These are phyloP conservation scores for Biston stratarius DNA, from an alignment of 2,888 invertebrate genomes.

Conservation along the genomic window DNA sequence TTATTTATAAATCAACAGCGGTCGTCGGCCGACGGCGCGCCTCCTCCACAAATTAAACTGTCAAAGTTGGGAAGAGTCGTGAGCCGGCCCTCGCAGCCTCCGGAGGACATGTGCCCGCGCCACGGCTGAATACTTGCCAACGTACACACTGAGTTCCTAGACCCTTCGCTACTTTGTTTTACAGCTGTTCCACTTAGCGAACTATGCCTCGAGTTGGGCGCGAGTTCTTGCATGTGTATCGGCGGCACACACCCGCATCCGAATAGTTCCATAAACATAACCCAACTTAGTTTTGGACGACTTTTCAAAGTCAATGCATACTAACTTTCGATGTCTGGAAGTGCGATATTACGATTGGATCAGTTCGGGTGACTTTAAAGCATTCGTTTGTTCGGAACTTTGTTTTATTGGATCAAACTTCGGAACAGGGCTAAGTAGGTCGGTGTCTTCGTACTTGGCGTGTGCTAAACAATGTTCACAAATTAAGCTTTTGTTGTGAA, in stretches of 20 bases:
- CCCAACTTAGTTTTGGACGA: slow-evolving; percentile 86
- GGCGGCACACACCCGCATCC: slow-evolving; percentile 83
- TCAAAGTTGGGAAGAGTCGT: slow-evolving; percentile 68
- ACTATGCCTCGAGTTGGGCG: slow-evolving; percentile 85
- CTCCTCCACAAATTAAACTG: slow-evolving; percentile 73
- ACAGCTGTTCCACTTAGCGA: slow-evolving; percentile 86
- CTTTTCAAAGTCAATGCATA: slow-evolving; percentile 87
- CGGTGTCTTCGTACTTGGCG: slow-evolving; percentile 60
- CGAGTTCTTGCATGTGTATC: slow-evolving; percentile 86
- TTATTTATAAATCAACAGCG: slow-evolving; percentile 82
- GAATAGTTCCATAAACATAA: slow-evolving; percentile 87
- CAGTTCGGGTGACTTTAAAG: slow-evolving; percentile 84
- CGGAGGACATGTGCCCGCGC: slow-evolving; percentile 65
- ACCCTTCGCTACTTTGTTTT: slow-evolving; percentile 86
- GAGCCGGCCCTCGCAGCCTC: slow-evolving; percentile 43
- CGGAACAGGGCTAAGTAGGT: slow-evolving; percentile 71
- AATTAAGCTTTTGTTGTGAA: slow-evolving; percentile 37
- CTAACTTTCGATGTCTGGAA: slow-evolving; percentile 85
- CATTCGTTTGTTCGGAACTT: slow-evolving; percentile 85
- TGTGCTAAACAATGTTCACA: slow-evolving; percentile 40
- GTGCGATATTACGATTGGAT: slow-evolving; percentile 85
- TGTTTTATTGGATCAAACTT: slow-evolving; percentile 82
- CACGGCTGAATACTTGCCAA: slow-evolving; percentile 72
- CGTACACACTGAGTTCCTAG: slow-evolving; percentile 85
- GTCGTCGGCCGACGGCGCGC: slow-evolving; percentile 64